phyloP scores from a whole-genome alignment of 2,797 vertebrate species.

The Buceros bicornis region DNA sequence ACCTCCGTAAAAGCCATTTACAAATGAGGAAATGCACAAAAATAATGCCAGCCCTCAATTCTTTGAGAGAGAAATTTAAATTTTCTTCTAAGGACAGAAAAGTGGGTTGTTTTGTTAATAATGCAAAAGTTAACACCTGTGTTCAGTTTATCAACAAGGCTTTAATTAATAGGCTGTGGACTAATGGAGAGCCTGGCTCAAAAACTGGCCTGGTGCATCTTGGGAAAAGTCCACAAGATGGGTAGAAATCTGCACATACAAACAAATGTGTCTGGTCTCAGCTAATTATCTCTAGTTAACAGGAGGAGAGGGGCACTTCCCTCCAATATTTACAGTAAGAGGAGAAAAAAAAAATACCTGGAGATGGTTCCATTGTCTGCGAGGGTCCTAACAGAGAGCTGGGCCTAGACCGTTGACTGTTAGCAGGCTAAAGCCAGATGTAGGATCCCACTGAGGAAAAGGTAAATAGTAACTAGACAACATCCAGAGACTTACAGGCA shows the following conservation, averaged over 20 bases:
- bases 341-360: not conserved
- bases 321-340: not conserved
- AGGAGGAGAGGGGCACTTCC: not conserved
- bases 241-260: not conserved
- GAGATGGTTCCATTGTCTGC: not conserved
- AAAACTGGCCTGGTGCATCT: not conserved
- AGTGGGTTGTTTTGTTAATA: not conserved
- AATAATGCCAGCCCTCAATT: not conserved
- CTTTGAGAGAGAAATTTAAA: not conserved
- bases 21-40: conserved; percentile 27
- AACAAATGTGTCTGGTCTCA: not conserved
- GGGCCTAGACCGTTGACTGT: not conserved
- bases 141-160: not conserved
- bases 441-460: not conserved
- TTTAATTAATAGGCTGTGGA: not conserved
- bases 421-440: not conserved
- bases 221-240: not conserved
- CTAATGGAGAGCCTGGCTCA: not conserved
- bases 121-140: not conserved
- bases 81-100: not conserved
- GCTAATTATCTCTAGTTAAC: not conserved
- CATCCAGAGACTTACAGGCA: not conserved
- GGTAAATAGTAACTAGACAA: not conserved
- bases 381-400: not conserved
- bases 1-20: not conserved